Evolutionary conservation across 1,140 invertebrate species (phyloP), one percentile per base, ranked within the genome.

Genomic region (Ceratina australensis): DNA sequence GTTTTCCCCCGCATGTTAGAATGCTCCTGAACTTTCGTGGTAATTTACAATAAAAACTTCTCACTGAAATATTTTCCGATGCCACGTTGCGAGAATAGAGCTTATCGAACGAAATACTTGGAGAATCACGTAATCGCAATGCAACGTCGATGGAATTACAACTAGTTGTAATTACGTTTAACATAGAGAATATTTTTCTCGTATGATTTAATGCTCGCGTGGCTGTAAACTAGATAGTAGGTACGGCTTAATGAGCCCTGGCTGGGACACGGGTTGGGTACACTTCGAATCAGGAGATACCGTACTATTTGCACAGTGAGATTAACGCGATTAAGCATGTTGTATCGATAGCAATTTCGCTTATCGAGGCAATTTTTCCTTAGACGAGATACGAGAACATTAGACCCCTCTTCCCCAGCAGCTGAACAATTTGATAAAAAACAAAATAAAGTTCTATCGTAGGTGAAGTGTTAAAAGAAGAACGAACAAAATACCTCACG

Each of bases 311-410:
- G 60, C 69, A 10, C 26, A 54, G 33, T 60, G 26, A 78, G 76
- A 78, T 83, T 76, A 84, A 42, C 78, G 54, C 77, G 81, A 84
- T 83, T 82, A 72, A 80, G 60, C 71, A 52, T 66, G 80, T 74
- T 50, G 66, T 64, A 63, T 83, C 81, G 72, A 84, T 80, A 80
- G 60, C 63, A 61, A 77, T 68, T 80, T 64, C 54, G 78, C 78
- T 83, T 83, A 83, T 83, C 82, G 52, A 22, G 15, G 28, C 65
- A 63, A 65, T 47, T 65, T 78, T 72, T 65, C 33, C n/a, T 28
- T 20, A 12, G 33, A 20, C 15, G 0, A 71, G 24, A 71, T 77
- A 74, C 50, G 22, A 42, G 16, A 56, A 18, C 12, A 7, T 7
- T 10, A 7, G 22, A 13, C n/a, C 18, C 28, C 20, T n/a, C 10